Percentiles rank a stretch among this genome's conserved stretches.
Conservation (phyloP, 2,113 vertebrate genomes). For the Oncorhynchus tshawytscha region DNA sequence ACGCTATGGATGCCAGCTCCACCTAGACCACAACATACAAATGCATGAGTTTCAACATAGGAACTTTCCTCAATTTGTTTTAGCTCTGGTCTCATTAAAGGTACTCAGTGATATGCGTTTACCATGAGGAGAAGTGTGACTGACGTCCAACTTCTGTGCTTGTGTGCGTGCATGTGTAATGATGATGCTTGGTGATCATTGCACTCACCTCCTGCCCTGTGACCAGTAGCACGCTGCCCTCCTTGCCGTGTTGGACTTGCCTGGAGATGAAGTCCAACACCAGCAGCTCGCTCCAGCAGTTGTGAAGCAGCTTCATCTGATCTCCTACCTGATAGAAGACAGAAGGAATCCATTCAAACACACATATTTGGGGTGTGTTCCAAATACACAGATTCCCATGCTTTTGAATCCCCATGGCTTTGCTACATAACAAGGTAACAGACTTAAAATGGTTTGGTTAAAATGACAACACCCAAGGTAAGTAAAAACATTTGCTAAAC, state of each 20-base stretch:
- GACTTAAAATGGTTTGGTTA: no score
- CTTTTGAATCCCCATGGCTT: no score
- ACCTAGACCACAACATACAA: conserved; percentile 67
- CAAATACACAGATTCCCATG: no score
- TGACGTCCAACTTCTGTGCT: no score
- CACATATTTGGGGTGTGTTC: not conserved
- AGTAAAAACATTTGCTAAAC: no score
- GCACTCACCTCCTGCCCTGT: conserved; percentile 85
- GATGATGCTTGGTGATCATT: not conserved
- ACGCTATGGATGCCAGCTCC: conserved; percentile 70
- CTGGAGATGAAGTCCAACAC: conserved; percentile 87
- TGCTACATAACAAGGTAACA: no score
- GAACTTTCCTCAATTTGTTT: not conserved
- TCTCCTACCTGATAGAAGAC: conserved; percentile 79
- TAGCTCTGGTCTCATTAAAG: not conserved
- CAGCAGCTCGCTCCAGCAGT: conserved; percentile 91
- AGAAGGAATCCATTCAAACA: not conserved
- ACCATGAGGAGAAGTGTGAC: no score
- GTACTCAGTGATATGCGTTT: no score
- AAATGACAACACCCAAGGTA: no score
- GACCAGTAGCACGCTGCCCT: conserved; percentile 83
- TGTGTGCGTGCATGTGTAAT: not conserved
- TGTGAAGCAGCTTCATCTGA: conserved; percentile 93
- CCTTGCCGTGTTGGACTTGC: conserved; percentile 84
- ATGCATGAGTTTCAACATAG: not conserved